Evolutionary conservation across 2,113 vertebrate species (phyloP).

Genomic region (Aleadryas rufinucha): DNA sequence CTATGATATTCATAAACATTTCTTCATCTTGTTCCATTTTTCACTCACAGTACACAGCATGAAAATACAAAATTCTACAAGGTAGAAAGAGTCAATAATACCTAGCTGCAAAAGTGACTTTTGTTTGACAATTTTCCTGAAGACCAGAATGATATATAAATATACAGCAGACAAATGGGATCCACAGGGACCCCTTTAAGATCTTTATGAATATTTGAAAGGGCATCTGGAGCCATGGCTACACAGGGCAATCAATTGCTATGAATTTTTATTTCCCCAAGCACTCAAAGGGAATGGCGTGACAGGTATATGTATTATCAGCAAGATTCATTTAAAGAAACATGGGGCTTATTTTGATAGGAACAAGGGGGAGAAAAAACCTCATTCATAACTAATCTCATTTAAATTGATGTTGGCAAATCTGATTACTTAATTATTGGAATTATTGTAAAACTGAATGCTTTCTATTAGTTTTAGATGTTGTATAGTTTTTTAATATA

Average conservation of each 20-base stretch:
- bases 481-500: not conserved
- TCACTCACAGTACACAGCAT: not conserved
- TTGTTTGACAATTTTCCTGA: slow-evolving; percentile 56
- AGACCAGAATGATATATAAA: slow-evolving; percentile 43
- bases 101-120: slow-evolving; percentile 9
- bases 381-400: not conserved
- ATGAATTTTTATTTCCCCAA: slow-evolving; percentile 58
- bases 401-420: slow-evolving; percentile 6
- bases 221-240: slow-evolving; percentile 30
- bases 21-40: not conserved
- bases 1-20: slow-evolving; percentile 9
- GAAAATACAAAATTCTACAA: not conserved
- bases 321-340: slow-evolving; percentile 25
- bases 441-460: not conserved
- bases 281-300: not conserved
- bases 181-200: slow-evolving; percentile 31
- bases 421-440: slow-evolving; percentile 13
- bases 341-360: not conserved
- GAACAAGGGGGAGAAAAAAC: not conserved
- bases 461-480: not conserved
- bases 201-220: slow-evolving; percentile 69
- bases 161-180: slow-evolving; percentile 23
- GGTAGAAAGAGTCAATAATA: slow-evolving; percentile 36
- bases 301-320: slow-evolving; percentile 37
- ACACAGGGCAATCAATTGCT: slow-evolving; percentile 49